A percentile compares a stretch with the other conserved stretches of the same genome.
These are phyloP conservation scores for Sebastes oblongus DNA, from an alignment of 2,797 vertebrate species.

Conservation along the genomic window DNA sequence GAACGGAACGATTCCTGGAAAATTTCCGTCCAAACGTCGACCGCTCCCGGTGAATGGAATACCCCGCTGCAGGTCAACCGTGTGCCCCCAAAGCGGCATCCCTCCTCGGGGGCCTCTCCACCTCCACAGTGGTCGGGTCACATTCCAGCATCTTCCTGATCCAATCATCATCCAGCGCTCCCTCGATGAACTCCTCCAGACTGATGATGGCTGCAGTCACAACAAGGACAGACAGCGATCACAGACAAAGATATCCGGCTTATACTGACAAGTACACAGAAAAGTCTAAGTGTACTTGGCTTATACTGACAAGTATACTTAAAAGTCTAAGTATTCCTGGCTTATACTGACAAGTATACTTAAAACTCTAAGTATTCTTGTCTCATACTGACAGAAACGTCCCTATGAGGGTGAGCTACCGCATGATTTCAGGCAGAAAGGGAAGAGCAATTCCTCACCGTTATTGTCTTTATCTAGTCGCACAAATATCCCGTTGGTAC, in stretches of 20 bases:
- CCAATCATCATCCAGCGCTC: slow-evolving; percentile 80
- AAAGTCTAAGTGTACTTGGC: no score
- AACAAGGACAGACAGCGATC: slow-evolving; percentile 23
- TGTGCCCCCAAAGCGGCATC: slow-evolving; percentile 31
- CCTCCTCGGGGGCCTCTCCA: slow-evolving; percentile 65
- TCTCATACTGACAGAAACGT: no score
- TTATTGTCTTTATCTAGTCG: slow-evolving; percentile 84
- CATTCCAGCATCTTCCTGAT: slow-evolving; percentile 84
- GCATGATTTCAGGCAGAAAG: background rate
- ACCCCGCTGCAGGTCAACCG: slow-evolving; percentile 23
- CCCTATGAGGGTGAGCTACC: background rate
- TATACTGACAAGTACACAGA: no score
- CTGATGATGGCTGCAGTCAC: slow-evolving; percentile 76
- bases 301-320: no score
- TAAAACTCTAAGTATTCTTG: no score
- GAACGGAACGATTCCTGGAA: background rate
- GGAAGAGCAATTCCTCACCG: slow-evolving; percentile 58
- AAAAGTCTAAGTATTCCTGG: no score
- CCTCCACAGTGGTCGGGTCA: slow-evolving; percentile 80
- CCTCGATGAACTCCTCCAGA: slow-evolving; percentile 82
- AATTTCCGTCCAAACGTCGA: background rate
- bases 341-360: no score
- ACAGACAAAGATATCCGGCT: slow-evolving; percentile 17
- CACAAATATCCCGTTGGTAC: slow-evolving; percentile 81
- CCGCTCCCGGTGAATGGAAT: slow-evolving; percentile 6